Evolutionary conservation across 2,113 vertebrate species (phyloP), one percentile per base, ranked within the genome.

Genomic region (Haemorhous mexicanus): DNA sequence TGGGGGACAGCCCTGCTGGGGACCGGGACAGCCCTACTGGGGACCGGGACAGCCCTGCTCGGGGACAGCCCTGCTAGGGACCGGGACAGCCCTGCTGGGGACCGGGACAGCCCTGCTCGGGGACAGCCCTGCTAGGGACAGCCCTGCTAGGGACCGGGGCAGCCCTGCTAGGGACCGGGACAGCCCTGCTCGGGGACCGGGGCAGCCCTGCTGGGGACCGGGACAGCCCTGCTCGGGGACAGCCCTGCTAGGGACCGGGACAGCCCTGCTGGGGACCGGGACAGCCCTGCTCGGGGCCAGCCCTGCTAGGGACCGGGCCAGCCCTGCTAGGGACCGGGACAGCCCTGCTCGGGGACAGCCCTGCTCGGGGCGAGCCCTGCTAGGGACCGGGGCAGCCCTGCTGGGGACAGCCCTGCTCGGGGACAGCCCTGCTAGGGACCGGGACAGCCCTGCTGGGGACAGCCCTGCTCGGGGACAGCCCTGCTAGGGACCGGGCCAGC

Each of bases 161-260:
- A 1, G 7, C 28, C 49, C n/a, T n/a, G n/a, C n/a, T n/a, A n/a
- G n/a, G n/a, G n/a, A n/a, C 11, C 0, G 3, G 33, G 2, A 26
- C 69, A 0, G 7, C 28, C 49, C 28, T 28, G 63, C 67, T 35
- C n/a, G 15, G 2, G 44, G 56, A 62, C 41, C 43, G 43, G 17
- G 19, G 11, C 39, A 39, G 39, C 39, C 39, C 39, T 39, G 39
- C 39, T 5, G 14, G 49, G 44, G 58, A 63, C 17, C 26, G 2
- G 6, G 14, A 11, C 11, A 1, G 7, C 28, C 49, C n/a, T n/a
- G n/a, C n/a, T n/a, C n/a, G n/a, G 3, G 33, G 2, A 26, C 69
- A 0, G 7, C 28, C 49, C 28, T 28, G 63, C 67, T 35, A 15
- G 2, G 44, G 56, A 62, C 41, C 43, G 43, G 17, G 19, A 39